These are phyloP conservation scores for Macrobrachium rosenbergii DNA, from an alignment of 1,140 invertebrate species.

Conservation along the genomic window DNA sequence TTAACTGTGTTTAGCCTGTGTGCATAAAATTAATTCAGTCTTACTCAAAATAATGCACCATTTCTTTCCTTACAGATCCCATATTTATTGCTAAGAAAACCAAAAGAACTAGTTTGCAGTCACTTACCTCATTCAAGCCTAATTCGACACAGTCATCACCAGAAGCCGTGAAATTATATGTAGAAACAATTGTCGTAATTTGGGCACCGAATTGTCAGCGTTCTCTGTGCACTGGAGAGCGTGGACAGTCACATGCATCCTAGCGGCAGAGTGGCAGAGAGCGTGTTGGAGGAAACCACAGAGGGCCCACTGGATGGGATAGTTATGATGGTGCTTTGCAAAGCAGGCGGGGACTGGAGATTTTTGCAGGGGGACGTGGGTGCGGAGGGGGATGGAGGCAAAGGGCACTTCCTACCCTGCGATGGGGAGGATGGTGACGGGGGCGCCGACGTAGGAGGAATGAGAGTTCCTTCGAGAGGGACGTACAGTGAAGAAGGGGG, in stretches of 20 bases:
- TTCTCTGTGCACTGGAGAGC: constrained; percentile 21
- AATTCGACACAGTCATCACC: not conserved
- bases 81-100: not conserved
- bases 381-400: too few species aligned
- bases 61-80: too few species aligned
- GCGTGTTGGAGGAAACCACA: not conserved
- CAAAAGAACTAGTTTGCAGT: not conserved
- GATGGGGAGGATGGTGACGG: not conserved
- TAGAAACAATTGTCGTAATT: constrained; percentile 53
- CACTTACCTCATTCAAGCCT: not conserved
- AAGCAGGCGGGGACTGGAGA: too few species aligned
- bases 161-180: constrained; percentile 12
- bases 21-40: too few species aligned
- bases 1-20: too few species aligned
- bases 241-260: constrained; percentile 6
- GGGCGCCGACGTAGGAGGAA: not conserved
- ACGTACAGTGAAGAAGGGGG: not conserved
- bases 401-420: too few species aligned
- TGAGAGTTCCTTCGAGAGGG: not conserved
- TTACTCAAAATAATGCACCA: too few species aligned
- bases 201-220: constrained; percentile 27
- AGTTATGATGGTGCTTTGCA: constrained; percentile 8
- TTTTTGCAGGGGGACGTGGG: too few species aligned
- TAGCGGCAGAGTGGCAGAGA: not conserved
- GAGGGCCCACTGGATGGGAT: not conserved